Conservation (phyloP, 2,113 vertebrate species). For the Lagopus leucura region DNA sequence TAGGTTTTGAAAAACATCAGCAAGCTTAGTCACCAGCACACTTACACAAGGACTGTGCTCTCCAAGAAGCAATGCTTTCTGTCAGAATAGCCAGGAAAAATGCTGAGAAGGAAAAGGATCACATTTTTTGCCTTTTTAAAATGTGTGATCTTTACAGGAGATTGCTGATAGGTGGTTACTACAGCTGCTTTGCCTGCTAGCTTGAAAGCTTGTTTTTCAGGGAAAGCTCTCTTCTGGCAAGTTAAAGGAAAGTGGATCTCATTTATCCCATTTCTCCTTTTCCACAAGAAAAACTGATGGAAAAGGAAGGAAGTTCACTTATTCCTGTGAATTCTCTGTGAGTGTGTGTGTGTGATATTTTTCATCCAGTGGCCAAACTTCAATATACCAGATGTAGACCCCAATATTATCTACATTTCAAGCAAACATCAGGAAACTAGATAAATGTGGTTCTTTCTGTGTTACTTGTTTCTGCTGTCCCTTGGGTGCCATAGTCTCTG, state of each 20-base stretch:
- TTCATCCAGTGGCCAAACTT: background rate
- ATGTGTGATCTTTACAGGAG: background rate
- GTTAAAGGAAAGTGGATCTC: constrained; percentile 11
- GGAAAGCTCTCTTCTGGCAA: background rate
- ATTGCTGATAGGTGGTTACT: background rate
- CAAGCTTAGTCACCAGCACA: background rate
- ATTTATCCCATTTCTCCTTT: background rate
- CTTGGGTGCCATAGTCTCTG: background rate
- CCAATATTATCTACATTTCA: background rate
- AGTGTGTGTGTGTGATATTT: background rate
- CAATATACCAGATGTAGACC: background rate
- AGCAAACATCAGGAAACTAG: background rate
- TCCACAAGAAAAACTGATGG: background rate
- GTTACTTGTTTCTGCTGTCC: background rate
- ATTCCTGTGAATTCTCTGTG: background rate
- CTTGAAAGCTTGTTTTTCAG: constrained; percentile 17
- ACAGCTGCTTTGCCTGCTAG: background rate
- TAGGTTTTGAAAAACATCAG: constrained; percentile 11
- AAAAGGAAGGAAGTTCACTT: background rate
- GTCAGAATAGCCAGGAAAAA: background rate
- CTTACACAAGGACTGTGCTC: background rate
- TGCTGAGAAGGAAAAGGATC: background rate
- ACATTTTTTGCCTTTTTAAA: background rate
- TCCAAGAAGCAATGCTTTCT: background rate
- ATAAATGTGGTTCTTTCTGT: background rate